A percentile compares a stretch with the other conserved stretches of the same genome.
Evolutionary conservation across 2,797 vertebrate genomes (phyloP).

Genomic region (Clarias fuscus): DNA sequence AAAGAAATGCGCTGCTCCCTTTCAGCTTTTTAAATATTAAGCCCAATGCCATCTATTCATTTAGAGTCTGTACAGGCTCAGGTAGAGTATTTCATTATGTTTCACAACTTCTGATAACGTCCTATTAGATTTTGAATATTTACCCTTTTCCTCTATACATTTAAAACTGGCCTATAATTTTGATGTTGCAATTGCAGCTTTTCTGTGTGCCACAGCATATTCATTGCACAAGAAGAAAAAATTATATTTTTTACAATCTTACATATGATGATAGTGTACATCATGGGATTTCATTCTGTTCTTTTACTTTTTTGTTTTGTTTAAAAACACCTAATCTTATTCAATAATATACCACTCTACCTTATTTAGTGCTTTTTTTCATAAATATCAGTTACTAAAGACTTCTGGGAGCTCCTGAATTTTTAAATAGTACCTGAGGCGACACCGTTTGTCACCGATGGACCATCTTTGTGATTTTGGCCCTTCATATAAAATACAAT

Average conservation of each 20-base stretch:
- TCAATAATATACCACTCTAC: background rate
- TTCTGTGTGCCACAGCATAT: background rate
- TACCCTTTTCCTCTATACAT: background rate
- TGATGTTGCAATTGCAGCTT: background rate
- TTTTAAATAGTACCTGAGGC: background rate
- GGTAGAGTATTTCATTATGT: background rate
- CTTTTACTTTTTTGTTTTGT: background rate
- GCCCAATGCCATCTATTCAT: background rate
- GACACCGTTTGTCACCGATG: background rate
- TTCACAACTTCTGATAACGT: background rate
- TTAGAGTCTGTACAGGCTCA: background rate
- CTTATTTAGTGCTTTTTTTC: background rate
- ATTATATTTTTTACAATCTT: background rate
- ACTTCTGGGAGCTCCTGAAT: background rate
- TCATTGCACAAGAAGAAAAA: background rate
- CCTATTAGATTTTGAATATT: background rate
- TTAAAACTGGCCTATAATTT: too few relatives aligned
- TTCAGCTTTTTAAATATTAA: background rate
- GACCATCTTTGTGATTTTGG: background rate
- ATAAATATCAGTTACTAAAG: background rate
- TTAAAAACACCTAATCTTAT: background rate
- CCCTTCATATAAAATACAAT: background rate
- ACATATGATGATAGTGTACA: background rate
- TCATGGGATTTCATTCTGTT: background rate
- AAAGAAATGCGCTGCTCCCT: slow-evolving; percentile 44